Evolutionary conservation across 1,140 invertebrate genomes (phyloP).

Genomic region (Diabrotica virgifera): DNA sequence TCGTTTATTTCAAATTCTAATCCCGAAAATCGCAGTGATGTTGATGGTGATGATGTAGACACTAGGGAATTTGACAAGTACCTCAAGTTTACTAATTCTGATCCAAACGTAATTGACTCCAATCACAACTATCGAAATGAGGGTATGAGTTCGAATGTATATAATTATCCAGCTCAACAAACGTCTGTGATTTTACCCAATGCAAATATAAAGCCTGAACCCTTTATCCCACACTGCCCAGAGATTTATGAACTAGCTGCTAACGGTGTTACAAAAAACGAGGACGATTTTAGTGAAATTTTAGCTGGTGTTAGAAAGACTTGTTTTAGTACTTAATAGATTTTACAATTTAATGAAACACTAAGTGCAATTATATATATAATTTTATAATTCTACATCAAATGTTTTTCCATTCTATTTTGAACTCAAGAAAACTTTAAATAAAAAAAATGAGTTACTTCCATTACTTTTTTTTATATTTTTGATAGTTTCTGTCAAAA

Average conservation of each 20-base stretch:
- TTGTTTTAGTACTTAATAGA: conserved; percentile 74
- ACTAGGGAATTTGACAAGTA: conserved; percentile 65
- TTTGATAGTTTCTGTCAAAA: no score
- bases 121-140: conserved; percentile 54
- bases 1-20: conserved; percentile 44
- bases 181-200: conserved; percentile 49
- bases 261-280: conserved; percentile 54
- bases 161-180: conserved; percentile 45
- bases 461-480: no score
- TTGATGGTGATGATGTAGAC: conserved; percentile 56
- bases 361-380: not conserved
- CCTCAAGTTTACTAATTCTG: conserved; percentile 56
- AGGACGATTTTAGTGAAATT: conserved; percentile 83
- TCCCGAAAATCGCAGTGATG: conserved; percentile 43
- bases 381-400: conserved; percentile 6
- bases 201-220: conserved; percentile 46
- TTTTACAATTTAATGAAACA: not conserved
- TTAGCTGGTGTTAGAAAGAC: conserved; percentile 80
- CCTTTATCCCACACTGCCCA: conserved; percentile 34
- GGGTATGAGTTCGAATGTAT: conserved; percentile 40
- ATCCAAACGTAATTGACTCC: conserved; percentile 54
- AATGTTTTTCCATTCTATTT: not conserved
- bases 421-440: no score
- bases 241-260: conserved; percentile 38
- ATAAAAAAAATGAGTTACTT: no score